Evolutionary conservation across 2,113 vertebrate genomes (phyloP).

Genomic region (Campylomormyrus numenius): DNA sequence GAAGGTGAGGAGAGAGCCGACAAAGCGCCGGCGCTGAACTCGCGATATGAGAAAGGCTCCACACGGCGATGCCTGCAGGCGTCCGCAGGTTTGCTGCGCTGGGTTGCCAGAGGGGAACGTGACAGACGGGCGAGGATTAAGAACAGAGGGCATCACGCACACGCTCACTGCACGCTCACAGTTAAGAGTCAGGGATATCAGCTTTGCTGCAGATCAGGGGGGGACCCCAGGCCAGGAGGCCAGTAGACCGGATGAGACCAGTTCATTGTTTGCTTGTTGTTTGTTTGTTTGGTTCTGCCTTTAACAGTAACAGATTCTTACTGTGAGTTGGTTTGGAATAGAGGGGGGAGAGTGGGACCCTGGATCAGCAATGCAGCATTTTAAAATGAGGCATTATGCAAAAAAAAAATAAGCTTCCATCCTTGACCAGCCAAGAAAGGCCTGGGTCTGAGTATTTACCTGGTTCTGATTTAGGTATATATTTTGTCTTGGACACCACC

Average conservation of each 20-base stretch:
- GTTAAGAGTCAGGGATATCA: not conserved
- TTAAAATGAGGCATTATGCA: slow-evolving; percentile 10
- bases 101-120: not conserved
- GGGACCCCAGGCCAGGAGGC: not conserved
- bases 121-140: not conserved
- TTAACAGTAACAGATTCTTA: not conserved
- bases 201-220: not conserved
- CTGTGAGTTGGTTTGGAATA: not conserved
- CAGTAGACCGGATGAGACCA: not conserved
- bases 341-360: not conserved
- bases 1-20: not conserved
- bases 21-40: too few relatives aligned
- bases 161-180: not conserved
- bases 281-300: not conserved
- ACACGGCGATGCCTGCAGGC: not conserved
- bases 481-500: slow-evolving; percentile 65
- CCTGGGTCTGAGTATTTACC: slow-evolving; percentile 53
- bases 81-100: not conserved
- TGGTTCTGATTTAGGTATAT: slow-evolving; percentile 64
- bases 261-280: not conserved
- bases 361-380: slow-evolving; percentile 11
- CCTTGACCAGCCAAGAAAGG: slow-evolving; percentile 20
- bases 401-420: slow-evolving; percentile 11
- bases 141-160: slow-evolving; percentile 1
- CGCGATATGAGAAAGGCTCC: not conserved